Base-by-base conservation (phyloP, 2,797 vertebrate genomes). In the Pseudopleuronectes americanus region DNA sequence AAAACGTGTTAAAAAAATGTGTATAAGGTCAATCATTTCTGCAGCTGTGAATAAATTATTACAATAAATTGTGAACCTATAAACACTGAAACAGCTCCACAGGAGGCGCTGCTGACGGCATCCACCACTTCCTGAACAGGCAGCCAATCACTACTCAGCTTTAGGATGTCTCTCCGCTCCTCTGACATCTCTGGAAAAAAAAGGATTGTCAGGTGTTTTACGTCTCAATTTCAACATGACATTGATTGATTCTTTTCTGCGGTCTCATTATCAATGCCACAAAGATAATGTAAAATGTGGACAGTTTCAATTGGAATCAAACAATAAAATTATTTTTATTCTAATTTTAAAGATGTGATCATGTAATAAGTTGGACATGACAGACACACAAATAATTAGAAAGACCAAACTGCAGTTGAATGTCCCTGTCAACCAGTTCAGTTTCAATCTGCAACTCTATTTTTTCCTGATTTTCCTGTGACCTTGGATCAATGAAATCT, bases 61-160 rank as follows among this genome's bases (percentile, higher is more conserved):
- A 31, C 6, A n/a, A 9, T 48, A 10, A 59, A 38, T n/a, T 10
- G 6, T 52, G 0, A 58, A 98, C 97, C 97, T 80, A 99, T 89
- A 70, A 98, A 98, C 0, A 99, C 57, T 33, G 97, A 96, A 17
- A 96, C 71, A 17, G 97, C 96, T 28, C 97, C 98, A 85, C 98
- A 97, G 53, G 70, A 91, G 0, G 95, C 77, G 72, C 95, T 96
- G 69, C 90, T 36, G 5, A 96, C 96, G 2, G 93, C 56, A 3
- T 93, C 90, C 6, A 94, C 95, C 41, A 94, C 93, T 63, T 95
- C 92, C 64, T 96, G 95, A 8, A 95, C 82, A 1, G 92, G 96
- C 19, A 97, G 95, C 68, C 93, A 93, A 87, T 95, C 94, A 57
- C 68, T 47, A 38, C 92, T 95, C 53, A 98, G 92, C 75, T 88